Base-by-base conservation (phyloP, 2,888 invertebrate genomes). In the Drosophila meridionalis region DNA sequence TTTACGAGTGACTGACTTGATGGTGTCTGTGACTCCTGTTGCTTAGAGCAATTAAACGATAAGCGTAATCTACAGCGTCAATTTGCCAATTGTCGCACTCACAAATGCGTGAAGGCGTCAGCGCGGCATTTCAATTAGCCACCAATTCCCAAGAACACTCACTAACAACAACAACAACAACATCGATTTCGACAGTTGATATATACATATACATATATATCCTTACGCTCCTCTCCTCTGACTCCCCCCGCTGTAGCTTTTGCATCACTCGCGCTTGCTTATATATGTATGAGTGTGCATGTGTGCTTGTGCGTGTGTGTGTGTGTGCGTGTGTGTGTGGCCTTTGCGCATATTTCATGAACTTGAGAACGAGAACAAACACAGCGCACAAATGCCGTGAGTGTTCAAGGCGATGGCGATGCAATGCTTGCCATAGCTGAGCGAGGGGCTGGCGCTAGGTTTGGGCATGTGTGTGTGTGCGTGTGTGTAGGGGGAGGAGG, bases 341-440 rank as follows among this genome's bases (percentile, higher is more conserved):
- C 87, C 83, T 83, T 78, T 78, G 69, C 87, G 78, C 85, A 89
- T 89, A 89, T 84, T 84, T 82, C 85, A 84, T 87, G 89, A 83
- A 80, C 80, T 73, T 77, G 84, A 71, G 85, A 67, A 69, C 60
- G 71, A 74, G 76, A 62, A 70, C 60, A 74, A 69, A 78, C 70
- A 71, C 58, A 63, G 61, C 67, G 57, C 68, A 69, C 60, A 60
- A 55, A 76, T 61, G 62, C 76, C 60, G 65, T 61, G 63, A 52
- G 67, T 64, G 67, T 79, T 78, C 67, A 58, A n/a, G 62, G 43
- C 45, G 53, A 45, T 52, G 43, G 28, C 47, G 3, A 11, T 20
- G 45, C 45, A 36, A 26, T 6, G 65, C 28, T 14, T 1, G 20
- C 30, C 3, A 6, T 20, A 36, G 32, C 36, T 38, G 6, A 12